Conservation (phyloP, 2,113 vertebrate species). For the Calyptomena viridis region DNA sequence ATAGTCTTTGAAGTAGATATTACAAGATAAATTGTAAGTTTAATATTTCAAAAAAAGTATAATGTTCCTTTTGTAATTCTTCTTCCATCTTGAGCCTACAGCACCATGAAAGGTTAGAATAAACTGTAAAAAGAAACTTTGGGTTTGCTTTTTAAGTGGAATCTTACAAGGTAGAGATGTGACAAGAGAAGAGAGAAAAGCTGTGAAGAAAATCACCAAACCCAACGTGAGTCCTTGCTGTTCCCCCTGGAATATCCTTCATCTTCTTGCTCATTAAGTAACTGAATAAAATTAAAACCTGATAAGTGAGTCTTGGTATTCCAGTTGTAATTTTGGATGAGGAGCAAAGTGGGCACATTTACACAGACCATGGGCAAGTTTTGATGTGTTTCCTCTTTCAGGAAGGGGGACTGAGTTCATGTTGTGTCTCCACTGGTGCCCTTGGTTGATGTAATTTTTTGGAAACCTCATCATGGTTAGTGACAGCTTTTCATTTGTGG, state of each 20-base stretch:
- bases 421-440: neutral
- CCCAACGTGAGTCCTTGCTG: neutral
- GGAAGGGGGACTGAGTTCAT: neutral
- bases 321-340: neutral
- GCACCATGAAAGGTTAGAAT: slow-evolving; percentile 6
- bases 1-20: slow-evolving; percentile 47
- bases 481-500: neutral
- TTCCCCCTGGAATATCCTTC: slow-evolving; percentile 1
- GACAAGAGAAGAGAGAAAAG: neutral
- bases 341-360: neutral
- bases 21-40: slow-evolving; percentile 44
- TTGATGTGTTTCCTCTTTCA: neutral
- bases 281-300: slow-evolving; percentile 23
- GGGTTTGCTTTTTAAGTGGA: neutral
- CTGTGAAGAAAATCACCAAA: neutral
- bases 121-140: neutral
- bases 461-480: neutral
- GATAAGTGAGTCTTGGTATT: neutral
- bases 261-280: slow-evolving; percentile 35
- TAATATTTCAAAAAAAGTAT: slow-evolving; percentile 40
- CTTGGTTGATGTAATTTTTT: neutral
- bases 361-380: neutral
- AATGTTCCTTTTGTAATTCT: slow-evolving; percentile 37
- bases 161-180: neutral
- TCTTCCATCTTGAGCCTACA: neutral